These are phyloP conservation scores for Micromys minutus DNA, from an alignment of 2,113 vertebrate genomes.

Conservation along the genomic window DNA sequence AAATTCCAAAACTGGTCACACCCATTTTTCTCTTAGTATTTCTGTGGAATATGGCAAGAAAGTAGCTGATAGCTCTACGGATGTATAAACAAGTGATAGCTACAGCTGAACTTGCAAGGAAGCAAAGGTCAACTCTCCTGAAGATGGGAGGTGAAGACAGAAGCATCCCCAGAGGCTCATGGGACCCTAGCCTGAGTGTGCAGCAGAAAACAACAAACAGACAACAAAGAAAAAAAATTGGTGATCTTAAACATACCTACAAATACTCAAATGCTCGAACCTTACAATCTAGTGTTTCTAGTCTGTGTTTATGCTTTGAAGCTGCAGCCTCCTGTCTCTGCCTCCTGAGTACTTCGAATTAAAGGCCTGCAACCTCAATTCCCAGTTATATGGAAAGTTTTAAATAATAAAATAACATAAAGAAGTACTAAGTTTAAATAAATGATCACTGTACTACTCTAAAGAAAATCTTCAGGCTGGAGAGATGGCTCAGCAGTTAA, in stretches of 20 bases:
- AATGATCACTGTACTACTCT: background rate
- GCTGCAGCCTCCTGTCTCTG: background rate
- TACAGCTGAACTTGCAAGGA: background rate
- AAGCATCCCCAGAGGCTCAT: background rate
- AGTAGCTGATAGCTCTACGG: background rate
- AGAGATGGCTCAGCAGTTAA: too few species aligned
- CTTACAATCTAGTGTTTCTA: background rate
- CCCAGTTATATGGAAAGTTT: background rate
- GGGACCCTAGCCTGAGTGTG: background rate
- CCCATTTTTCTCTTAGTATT: background rate
- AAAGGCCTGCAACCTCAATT: background rate
- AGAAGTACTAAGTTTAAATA: slow-evolving; percentile 4
- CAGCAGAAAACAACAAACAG: background rate
- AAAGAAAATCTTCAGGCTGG: background rate
- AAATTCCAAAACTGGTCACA: background rate
- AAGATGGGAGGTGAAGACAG: background rate
- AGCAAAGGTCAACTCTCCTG: background rate
- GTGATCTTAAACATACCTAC: background rate
- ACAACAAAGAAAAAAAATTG: background rate
- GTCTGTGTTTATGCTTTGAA: background rate
- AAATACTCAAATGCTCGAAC: background rate
- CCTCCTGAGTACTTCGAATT: background rate
- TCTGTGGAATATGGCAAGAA: background rate
- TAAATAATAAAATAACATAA: slow-evolving; percentile 4
- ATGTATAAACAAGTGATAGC: background rate